Percentiles rank a stretch among this genome's conserved stretches.
These are phyloP conservation scores for Orthonychiurus folsomi DNA, from an alignment of 2,888 invertebrate species.

Conservation along the genomic window DNA sequence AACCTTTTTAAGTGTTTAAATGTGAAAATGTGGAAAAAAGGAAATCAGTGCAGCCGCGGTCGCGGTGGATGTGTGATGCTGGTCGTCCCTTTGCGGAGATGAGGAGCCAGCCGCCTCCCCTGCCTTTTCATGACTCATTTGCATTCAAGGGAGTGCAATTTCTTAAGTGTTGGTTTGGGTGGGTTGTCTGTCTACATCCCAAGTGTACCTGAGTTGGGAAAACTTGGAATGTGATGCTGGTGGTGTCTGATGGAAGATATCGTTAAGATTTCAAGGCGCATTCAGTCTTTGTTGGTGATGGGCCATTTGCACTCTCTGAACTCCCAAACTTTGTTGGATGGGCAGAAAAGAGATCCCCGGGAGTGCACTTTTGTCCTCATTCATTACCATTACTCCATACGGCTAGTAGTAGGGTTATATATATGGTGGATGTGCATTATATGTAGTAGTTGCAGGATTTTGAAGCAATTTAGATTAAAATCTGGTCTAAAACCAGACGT, in stretches of 20 bases:
- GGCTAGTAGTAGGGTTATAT: too few relatives aligned
- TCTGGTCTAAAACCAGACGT: too few relatives aligned
- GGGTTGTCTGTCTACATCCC: not conserved
- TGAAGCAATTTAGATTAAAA: slow-evolving; percentile 19
- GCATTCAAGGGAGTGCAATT: slow-evolving; percentile 20
- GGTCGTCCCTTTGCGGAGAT: not conserved
- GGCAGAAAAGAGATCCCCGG: not conserved
- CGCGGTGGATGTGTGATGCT: too few relatives aligned
- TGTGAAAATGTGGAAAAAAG: not conserved
- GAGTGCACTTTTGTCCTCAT: not conserved
- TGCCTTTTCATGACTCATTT: slow-evolving; percentile 32
- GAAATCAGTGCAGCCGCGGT: not conserved
- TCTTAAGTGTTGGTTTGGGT: not conserved
- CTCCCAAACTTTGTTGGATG: not conserved
- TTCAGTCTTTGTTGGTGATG: slow-evolving; percentile 25
- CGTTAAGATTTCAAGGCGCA: too few relatives aligned
- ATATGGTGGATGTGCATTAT: too few relatives aligned
- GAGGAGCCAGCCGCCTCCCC: not conserved
- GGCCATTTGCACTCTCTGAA: slow-evolving; percentile 23
- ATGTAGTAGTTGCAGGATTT: too few relatives aligned
- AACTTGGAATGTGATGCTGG: too few relatives aligned
- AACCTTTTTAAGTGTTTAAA: too few relatives aligned
- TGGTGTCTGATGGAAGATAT: too few relatives aligned
- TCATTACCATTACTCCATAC: not conserved
- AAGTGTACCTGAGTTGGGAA: too few relatives aligned